Evolutionary conservation across 2,888 invertebrate genomes (phyloP).

Genomic region (Limnephilus auricula): DNA sequence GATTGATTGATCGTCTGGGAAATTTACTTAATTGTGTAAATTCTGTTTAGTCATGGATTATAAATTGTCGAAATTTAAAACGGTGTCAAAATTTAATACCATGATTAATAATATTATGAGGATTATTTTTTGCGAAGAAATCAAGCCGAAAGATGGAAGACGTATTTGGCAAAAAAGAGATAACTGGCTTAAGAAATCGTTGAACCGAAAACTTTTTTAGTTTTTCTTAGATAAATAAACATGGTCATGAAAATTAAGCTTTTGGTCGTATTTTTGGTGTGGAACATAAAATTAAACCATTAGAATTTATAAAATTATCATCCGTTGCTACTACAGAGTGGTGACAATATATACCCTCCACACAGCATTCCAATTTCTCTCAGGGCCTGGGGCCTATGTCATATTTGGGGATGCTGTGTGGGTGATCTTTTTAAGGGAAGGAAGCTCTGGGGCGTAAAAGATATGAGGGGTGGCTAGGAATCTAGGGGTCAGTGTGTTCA

Average conservation of each 20-base stretch:
- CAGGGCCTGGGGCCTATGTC: too few species aligned
- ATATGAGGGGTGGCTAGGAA: too few species aligned
- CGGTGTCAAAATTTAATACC: background rate
- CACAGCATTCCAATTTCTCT: too few species aligned
- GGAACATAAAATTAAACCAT: constrained; percentile 47
- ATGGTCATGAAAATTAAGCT: constrained; percentile 15
- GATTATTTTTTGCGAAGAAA: background rate
- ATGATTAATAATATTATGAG: background rate
- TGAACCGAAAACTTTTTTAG: background rate
- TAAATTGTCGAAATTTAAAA: background rate
- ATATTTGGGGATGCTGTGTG: too few species aligned
- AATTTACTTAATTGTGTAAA: background rate
- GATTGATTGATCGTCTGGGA: background rate
- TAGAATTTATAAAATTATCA: constrained; percentile 44
- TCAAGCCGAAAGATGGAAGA: background rate
- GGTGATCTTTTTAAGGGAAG: too few species aligned
- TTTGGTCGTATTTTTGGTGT: constrained; percentile 38
- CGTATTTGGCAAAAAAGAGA: background rate
- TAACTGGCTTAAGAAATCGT: background rate
- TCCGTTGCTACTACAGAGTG: background rate
- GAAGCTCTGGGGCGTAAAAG: too few species aligned
- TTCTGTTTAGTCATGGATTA: background rate
- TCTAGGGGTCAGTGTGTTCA: too few species aligned
- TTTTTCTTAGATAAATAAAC: background rate
- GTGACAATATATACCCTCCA: too few species aligned